phyloP scores from a whole-genome alignment of 2,888 invertebrate species.

The Platycheirus albimanus region DNA sequence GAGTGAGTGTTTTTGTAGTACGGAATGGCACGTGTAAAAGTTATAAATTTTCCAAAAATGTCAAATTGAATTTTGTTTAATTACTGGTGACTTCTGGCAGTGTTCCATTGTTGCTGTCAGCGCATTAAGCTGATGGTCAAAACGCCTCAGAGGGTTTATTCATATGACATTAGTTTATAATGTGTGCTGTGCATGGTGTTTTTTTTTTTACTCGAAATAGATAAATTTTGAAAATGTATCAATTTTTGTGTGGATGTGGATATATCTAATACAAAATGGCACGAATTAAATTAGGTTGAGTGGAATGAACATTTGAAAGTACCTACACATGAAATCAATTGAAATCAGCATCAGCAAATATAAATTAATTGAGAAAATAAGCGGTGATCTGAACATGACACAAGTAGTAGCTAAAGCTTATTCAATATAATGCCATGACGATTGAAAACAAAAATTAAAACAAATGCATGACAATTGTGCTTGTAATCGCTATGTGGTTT shows the following conservation, averaged over 20 bases:
- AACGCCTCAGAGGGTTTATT: constrained; percentile 28
- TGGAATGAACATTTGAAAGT: constrained; percentile 63
- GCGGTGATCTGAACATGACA: constrained; percentile 43
- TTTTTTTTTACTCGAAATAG: background rate
- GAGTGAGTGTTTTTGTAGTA: too few species aligned
- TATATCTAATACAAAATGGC: constrained; percentile 6
- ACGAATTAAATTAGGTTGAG: constrained; percentile 60
- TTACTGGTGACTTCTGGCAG: constrained; percentile 68
- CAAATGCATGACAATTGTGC: background rate
- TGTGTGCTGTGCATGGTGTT: constrained; percentile 13
- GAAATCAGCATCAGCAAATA: constrained; percentile 57
- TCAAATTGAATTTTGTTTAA: constrained; percentile 69
- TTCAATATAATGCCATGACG: constrained; percentile 5
- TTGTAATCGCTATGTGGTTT: constrained; percentile 7
- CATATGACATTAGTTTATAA: constrained; percentile 19
- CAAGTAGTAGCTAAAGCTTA: background rate
- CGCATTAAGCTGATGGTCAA: constrained; percentile 23
- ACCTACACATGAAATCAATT: constrained; percentile 55
- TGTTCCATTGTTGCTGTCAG: constrained; percentile 62
- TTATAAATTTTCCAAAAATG: constrained; percentile 65
- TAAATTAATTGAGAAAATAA: constrained; percentile 51
- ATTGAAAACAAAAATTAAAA: background rate
- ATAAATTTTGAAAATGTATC: background rate
- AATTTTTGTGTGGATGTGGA: background rate
- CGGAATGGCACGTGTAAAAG: constrained; percentile 41